Percentiles rank a stretch among this genome's conserved stretches.
Conservation (phyloP, 1,140 invertebrate species). For the Mactra quadrangularis region DNA sequence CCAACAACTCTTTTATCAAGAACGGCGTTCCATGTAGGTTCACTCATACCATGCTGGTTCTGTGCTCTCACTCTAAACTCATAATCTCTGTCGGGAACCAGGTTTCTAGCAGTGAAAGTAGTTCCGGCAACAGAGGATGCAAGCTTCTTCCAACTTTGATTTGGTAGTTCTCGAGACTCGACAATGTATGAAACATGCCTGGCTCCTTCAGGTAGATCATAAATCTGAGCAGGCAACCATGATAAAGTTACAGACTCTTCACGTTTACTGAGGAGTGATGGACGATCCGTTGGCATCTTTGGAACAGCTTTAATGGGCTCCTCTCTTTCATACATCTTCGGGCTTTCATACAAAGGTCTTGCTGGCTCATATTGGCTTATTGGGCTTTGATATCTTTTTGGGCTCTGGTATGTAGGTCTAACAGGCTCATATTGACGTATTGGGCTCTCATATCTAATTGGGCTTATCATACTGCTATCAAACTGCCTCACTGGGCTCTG, state of each 20-base stretch:
- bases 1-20: constrained; percentile 63
- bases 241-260: constrained; percentile 73
- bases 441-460: constrained; percentile 22
- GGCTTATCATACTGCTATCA: background rate
- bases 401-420: background rate
- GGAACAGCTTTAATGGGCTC: constrained; percentile 60
- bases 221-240: constrained; percentile 76
- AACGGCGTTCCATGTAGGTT: constrained; percentile 72
- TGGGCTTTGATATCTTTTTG: constrained; percentile 18
- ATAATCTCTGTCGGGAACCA: constrained; percentile 78
- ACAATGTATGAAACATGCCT: constrained; percentile 74
- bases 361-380: background rate
- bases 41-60: constrained; percentile 77
- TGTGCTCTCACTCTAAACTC: constrained; percentile 77
- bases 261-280: constrained; percentile 69
- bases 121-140: constrained; percentile 73
- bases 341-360: constrained; percentile 27
- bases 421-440: background rate
- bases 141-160: constrained; percentile 77
- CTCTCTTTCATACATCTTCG: constrained; percentile 4
- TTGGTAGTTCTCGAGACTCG: constrained; percentile 77
- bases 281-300: constrained; percentile 75
- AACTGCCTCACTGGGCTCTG: background rate
- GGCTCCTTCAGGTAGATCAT: constrained; percentile 70
- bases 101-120: constrained; percentile 66